phyloP scores from a whole-genome alignment of 2,797 vertebrate species.

The Malacoctenus gilli region DNA sequence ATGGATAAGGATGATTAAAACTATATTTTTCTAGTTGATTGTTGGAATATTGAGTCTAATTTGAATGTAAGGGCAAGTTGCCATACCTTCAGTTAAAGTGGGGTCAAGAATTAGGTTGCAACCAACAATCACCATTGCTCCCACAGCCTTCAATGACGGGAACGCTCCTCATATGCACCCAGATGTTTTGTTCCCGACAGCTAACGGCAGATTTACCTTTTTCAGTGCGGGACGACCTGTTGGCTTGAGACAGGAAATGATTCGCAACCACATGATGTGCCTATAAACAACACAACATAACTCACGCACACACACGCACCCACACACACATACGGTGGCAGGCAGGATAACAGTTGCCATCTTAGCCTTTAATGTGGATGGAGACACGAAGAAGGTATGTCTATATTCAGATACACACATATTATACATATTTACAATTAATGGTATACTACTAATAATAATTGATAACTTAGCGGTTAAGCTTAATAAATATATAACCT shows the following conservation, averaged over 20 bases:
- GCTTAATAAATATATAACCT: conserved; percentile 87
- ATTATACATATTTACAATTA: conserved; percentile 82
- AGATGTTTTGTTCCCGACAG: conserved; percentile 29
- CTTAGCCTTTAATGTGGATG: conserved; percentile 71
- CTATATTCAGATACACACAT: conserved; percentile 76
- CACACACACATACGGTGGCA: conserved; percentile 34
- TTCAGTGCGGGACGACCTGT: conserved; percentile 31
- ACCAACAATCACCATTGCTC: not conserved
- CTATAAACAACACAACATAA: conserved; percentile 53
- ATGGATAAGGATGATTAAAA: conserved; percentile 16
- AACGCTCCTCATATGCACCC: conserved; percentile 35
- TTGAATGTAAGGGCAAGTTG: conserved; percentile 27
- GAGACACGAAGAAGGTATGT: conserved; percentile 67
- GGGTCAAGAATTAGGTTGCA: conserved; percentile 35
- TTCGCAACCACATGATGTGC: conserved; percentile 68
- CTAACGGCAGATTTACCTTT: conserved; percentile 15
- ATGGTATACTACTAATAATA: conserved; percentile 85
- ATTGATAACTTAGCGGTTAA: conserved; percentile 87
- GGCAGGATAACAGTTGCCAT: conserved; percentile 66
- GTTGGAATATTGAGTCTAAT: conserved; percentile 20
- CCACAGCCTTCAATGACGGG: conserved; percentile 39
- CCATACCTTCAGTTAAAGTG: conserved; percentile 41
- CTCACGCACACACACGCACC: conserved; percentile 14
- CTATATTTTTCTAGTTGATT: conserved; percentile 54
- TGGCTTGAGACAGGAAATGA: conserved; percentile 44